Conservation (phyloP, 2,113 vertebrate genomes). For the Ciconia stormi region DNA sequence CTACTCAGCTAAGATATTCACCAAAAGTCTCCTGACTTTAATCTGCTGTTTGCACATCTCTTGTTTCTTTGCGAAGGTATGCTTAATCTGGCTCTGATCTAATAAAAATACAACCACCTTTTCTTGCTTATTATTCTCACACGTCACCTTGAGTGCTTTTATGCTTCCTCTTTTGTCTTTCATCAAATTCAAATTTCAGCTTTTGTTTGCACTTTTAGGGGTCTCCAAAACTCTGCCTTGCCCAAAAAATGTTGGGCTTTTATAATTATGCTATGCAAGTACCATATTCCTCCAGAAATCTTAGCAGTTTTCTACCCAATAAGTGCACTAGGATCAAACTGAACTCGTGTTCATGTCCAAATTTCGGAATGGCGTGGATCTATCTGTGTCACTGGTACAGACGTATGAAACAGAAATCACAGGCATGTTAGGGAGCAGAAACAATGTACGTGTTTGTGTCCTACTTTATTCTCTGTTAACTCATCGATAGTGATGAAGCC, state of each 20-base stretch:
- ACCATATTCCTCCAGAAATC: not conserved
- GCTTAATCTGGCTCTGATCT: not conserved
- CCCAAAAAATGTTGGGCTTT: not conserved
- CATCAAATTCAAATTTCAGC: not conserved
- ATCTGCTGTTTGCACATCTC: not conserved
- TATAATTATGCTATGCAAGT: not conserved
- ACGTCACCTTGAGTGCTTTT: not conserved
- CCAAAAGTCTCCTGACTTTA: not conserved
- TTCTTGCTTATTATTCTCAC: not conserved
- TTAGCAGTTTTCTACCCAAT: not conserved
- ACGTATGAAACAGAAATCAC: not conserved
- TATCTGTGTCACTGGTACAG: not conserved
- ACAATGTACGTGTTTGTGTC: accelerated
- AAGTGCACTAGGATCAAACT: not conserved
- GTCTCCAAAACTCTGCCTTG: not conserved
- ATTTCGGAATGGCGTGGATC: not conserved
- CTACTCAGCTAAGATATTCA: not conserved
- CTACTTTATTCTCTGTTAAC: not conserved
- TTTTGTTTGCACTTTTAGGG: not conserved
- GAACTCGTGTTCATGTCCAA: not conserved
- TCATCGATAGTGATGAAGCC: not conserved
- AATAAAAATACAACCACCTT: not conserved
- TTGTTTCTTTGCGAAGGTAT: not conserved
- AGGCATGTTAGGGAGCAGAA: not conserved
- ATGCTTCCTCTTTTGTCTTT: not conserved